Conservation (phyloP, 1,140 invertebrate species). For the Aphaenogaster rudis region DNA sequence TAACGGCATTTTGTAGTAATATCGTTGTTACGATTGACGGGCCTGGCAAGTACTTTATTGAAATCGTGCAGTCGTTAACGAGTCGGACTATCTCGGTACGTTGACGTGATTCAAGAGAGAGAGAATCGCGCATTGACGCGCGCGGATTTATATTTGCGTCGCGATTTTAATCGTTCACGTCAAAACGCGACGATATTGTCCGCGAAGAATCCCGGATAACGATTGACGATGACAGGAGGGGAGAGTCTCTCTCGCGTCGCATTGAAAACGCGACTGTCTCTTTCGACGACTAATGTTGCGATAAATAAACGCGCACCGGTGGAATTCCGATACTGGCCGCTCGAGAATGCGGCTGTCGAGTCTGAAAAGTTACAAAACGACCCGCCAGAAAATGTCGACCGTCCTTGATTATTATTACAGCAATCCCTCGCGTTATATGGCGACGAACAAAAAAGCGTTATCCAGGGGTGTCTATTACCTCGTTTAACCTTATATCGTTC, state of each 20-base stretch:
- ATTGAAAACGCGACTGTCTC: conserved; percentile 62
- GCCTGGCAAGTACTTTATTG: conserved; percentile 57
- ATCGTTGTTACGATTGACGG: conserved; percentile 64
- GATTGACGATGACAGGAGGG: conserved; percentile 57
- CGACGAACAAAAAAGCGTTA: conserved; percentile 25
- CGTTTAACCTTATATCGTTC: conserved; percentile 37
- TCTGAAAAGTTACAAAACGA: conserved; percentile 58
- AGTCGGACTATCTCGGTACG: conserved; percentile 37
- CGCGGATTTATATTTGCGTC: conserved; percentile 56
- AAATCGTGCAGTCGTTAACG: conserved; percentile 60
- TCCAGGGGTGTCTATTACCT: conserved; percentile 35
- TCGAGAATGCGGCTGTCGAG: conserved; percentile 43
- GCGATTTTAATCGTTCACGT: conserved; percentile 63
- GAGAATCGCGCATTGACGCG: conserved; percentile 59
- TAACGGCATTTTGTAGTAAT: conserved; percentile 63
- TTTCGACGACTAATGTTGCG: conserved; percentile 61
- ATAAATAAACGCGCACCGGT: conserved; percentile 50
- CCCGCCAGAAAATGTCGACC: conserved; percentile 14
- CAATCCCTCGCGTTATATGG: conserved; percentile 16
- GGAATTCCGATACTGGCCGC: conserved; percentile 44
- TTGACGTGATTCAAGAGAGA: conserved; percentile 48
- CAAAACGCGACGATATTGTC: conserved; percentile 62
- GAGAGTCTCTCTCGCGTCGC: conserved; percentile 5
- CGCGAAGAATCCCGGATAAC: conserved; percentile 63
- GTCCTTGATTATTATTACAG: conserved; percentile 44